Evolutionary conservation across 2,888 invertebrate genomes (phyloP).

Genomic region (Lithophane semibrunnea): DNA sequence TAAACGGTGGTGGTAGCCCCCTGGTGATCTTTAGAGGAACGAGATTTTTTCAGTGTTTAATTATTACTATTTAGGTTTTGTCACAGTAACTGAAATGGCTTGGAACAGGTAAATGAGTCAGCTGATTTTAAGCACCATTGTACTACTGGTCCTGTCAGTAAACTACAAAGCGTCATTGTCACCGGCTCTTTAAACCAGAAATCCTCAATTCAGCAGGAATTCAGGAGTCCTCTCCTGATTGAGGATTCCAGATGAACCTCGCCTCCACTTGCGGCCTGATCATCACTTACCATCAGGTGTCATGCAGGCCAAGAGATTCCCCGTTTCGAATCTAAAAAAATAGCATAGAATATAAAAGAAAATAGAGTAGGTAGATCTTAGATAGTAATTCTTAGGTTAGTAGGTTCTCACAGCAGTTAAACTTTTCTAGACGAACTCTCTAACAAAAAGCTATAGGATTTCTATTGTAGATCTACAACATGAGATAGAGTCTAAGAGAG

Average conservation of each 20-base stretch:
- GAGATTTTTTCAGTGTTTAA: background rate
- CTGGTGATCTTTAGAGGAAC: background rate
- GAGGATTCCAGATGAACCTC: no score
- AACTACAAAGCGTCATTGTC: background rate
- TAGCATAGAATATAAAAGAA: no score
- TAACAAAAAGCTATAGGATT: no score
- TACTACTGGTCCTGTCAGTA: background rate
- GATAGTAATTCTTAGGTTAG: background rate
- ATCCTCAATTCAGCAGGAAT: no score
- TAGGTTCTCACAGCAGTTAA: background rate
- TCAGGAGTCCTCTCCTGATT: no score
- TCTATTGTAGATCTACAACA: background rate
- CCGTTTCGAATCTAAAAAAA: no score
- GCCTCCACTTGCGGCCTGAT: no score
- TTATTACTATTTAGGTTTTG: background rate
- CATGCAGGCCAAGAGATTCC: no score
- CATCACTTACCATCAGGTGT: no score
- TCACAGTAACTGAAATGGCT: background rate
- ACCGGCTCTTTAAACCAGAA: background rate
- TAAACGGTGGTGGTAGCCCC: no score
- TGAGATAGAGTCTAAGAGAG: background rate
- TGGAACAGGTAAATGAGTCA: background rate
- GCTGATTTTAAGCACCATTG: background rate
- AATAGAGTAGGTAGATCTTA: no score
- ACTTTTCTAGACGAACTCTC: background rate